Percentiles rank a stretch among this genome's conserved stretches.
Conservation (phyloP, 53 echinoderm and acorn worm genomes). For the Zoroaster sp. region DNA sequence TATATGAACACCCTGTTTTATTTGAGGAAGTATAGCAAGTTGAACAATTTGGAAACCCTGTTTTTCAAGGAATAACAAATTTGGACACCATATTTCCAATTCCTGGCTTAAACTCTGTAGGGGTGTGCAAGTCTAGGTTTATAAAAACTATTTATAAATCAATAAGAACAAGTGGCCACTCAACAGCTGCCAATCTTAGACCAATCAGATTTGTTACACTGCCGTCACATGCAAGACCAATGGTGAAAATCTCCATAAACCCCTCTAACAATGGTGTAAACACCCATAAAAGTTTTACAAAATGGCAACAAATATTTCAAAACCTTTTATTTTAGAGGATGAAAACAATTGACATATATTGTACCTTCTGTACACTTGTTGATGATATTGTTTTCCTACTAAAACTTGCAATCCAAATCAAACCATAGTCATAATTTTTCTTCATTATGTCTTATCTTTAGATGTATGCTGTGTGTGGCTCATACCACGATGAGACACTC, state of each 20-base stretch:
- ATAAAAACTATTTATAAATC: no score
- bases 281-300: not conserved
- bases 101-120: no score
- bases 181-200: no score
- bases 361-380: not conserved
- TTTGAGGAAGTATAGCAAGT: not conserved
- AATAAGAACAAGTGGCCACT: no score
- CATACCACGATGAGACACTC: slow-evolving; percentile 55
- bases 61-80: no score
- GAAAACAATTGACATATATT: not conserved
- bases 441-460: not conserved
- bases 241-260: no score
- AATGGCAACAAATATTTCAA: not conserved
- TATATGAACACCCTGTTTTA: not conserved
- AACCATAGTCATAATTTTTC: not conserved
- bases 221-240: no score
- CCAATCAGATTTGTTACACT: no score
- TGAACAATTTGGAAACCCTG: no score
- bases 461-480: slow-evolving; percentile 74
- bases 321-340: not conserved
- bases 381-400: not conserved
- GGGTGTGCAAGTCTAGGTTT: no score
- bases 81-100: no score
- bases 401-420: not conserved
- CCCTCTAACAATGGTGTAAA: not conserved